Percentiles rank a stretch among this genome's conserved stretches.
phyloP scores from a whole-genome alignment of 2,113 vertebrate species.

The Protobothrops mucrosquamatus region DNA sequence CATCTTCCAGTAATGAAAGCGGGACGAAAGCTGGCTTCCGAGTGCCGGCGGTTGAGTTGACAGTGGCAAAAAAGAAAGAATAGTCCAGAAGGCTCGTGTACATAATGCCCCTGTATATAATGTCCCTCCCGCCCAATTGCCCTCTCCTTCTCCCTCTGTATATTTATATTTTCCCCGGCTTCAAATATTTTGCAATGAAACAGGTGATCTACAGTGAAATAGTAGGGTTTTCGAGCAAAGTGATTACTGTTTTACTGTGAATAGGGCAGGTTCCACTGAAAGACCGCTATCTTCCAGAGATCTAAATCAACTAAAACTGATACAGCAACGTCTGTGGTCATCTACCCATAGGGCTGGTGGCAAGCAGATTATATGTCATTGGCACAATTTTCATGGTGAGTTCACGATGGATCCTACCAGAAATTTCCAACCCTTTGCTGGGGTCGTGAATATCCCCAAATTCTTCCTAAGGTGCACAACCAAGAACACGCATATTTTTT shows the following conservation, averaged over 20 bases:
- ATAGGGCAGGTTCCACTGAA: neutral
- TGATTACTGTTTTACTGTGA: neutral
- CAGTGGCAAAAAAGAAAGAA: constrained; percentile 80
- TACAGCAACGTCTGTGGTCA: neutral
- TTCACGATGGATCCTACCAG: neutral
- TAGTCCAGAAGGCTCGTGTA: constrained; percentile 32
- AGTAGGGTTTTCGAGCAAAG: neutral
- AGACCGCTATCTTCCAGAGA: neutral
- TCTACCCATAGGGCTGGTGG: neutral
- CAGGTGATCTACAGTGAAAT: neutral
- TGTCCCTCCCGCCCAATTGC: constrained; percentile 22
- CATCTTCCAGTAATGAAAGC: constrained; percentile 87
- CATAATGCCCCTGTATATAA: constrained; percentile 52
- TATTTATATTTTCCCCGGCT: constrained; percentile 58
- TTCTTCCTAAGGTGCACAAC: neutral
- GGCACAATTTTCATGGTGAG: neutral
- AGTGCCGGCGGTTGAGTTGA: constrained; percentile 76
- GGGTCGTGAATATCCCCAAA: neutral
- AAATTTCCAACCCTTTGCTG: neutral
- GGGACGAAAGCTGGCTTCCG: constrained; percentile 75
- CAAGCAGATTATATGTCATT: neutral
- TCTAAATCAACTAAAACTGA: neutral
- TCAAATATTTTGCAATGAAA: constrained; percentile 43
- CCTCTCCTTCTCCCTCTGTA: constrained; percentile 28
- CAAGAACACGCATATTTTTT: neutral